phyloP scores from a whole-genome alignment of 2,888 invertebrate species.

The Cheilosia urbana region DNA sequence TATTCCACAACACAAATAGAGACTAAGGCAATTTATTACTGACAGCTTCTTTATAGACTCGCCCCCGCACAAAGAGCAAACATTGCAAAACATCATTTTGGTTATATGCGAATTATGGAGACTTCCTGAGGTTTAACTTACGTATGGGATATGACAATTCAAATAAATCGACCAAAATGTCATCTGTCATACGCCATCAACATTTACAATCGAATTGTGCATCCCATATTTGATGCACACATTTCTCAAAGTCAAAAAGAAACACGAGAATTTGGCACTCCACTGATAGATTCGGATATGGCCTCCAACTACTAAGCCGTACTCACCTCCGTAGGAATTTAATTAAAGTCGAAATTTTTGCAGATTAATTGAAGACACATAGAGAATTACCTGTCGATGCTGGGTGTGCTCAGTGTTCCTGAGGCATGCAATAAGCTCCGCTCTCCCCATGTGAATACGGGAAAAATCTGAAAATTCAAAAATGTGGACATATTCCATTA shows the following conservation, averaged over 20 bases:
- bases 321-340: constrained; percentile 39
- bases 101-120: background rate
- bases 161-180: background rate
- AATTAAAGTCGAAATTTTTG: constrained; percentile 71
- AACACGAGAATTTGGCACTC: background rate
- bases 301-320: background rate
- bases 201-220: background rate
- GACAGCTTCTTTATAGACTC: background rate
- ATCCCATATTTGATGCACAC: background rate
- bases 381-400: constrained; percentile 63
- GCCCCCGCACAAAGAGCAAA: background rate
- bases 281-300: background rate
- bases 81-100: background rate
- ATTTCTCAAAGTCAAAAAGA: background rate
- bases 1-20: background rate
- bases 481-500: constrained; percentile 73
- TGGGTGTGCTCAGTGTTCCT: constrained; percentile 2
- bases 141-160: background rate
- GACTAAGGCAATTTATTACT: background rate
- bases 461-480: constrained; percentile 69
- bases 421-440: constrained; percentile 35
- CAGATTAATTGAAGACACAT: constrained; percentile 69
- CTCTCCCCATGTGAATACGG: constrained; percentile 7
- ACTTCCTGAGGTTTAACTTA: background rate
- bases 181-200: background rate